Conservation (phyloP, 2,113 vertebrate species). For the Tachysurus vachellii region DNA sequence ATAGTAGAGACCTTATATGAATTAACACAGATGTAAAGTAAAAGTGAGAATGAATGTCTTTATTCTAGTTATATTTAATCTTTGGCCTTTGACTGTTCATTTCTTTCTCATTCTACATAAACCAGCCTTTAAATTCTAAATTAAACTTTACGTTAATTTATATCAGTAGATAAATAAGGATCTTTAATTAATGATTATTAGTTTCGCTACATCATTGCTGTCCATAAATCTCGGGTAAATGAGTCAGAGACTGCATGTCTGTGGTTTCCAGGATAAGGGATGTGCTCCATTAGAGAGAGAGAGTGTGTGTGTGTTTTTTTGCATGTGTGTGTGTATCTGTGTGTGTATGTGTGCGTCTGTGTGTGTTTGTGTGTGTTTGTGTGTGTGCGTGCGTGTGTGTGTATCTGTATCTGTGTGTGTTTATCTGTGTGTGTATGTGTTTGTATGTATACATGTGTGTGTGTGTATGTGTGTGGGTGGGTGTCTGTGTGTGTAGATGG, state of each 20-base stretch:
- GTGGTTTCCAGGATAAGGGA: neutral
- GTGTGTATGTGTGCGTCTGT: neutral
- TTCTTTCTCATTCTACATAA: constrained; percentile 32
- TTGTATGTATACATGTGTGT: neutral
- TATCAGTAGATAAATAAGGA: neutral
- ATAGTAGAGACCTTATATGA: too few relatives aligned
- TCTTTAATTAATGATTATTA: neutral
- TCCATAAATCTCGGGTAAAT: neutral
- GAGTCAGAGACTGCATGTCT: neutral
- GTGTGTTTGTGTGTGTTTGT: neutral
- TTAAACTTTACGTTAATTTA: neutral
- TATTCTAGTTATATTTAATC: too few relatives aligned
- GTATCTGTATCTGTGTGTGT: too few relatives aligned
- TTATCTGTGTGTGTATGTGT: too few relatives aligned
- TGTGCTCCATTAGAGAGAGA: neutral
- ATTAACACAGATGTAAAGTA: neutral
- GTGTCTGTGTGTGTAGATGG: neutral
- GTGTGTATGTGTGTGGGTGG: neutral
- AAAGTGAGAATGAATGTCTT: neutral
- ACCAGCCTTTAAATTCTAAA: neutral
- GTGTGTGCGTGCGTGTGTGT: too few relatives aligned
- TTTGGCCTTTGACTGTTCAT: too few relatives aligned
- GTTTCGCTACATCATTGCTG: neutral
- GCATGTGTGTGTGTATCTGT: neutral
- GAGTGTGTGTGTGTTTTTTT: neutral